Evolutionary conservation across 2,888 invertebrate species (phyloP), one percentile per base, ranked within the genome.

Genomic region (Dermolepida albohirtum): DNA sequence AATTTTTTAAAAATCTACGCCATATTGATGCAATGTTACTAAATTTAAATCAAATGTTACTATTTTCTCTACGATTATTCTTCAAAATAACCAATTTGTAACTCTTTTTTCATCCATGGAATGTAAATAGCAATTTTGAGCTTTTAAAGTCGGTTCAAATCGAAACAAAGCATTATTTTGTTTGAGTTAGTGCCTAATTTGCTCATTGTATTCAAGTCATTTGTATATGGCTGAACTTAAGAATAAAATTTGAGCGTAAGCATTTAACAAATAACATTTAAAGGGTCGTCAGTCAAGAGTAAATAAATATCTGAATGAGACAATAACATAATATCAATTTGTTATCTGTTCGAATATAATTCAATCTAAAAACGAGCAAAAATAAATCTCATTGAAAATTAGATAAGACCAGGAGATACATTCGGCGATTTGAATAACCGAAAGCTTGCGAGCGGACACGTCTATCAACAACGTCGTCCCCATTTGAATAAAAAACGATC

Each of bases 401-500:
- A 79, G 80, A 80, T 81, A 77, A 78, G 74, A 76, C 72, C 69
- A 50, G 62, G 73, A 77, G 81, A 81, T 81, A 79, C 78, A 76
- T 74, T 69, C 77, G 73, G 66, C 74, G 71, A 77, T 77, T 77
- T 76, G 77, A 78, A 78, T 78, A 75, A 47, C 77, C 76, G 76
- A 78, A 78, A 78, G 76, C 76, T 77, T 75, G 75, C 73, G 75
- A 76, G 79, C 79, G 78, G 79, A 78, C 80, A 78, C 80, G 80
- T 80, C 80, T 78, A 79, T 81, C 81, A 80, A 78, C 59, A 62
- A 62, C 49, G 59, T 62, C 34, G 66, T 68, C 66, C 71, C 73
- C 75, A 81, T 81, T 81, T 80, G 75, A 81, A 81, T 81, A 80
- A 79, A 77, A 76, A 77, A 80, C 79, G 78, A 77, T 74, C 75